Evolutionary conservation across 2,113 vertebrate species (phyloP), one percentile per base, ranked within the genome.

Genomic region (Dicaeum eximium): DNA sequence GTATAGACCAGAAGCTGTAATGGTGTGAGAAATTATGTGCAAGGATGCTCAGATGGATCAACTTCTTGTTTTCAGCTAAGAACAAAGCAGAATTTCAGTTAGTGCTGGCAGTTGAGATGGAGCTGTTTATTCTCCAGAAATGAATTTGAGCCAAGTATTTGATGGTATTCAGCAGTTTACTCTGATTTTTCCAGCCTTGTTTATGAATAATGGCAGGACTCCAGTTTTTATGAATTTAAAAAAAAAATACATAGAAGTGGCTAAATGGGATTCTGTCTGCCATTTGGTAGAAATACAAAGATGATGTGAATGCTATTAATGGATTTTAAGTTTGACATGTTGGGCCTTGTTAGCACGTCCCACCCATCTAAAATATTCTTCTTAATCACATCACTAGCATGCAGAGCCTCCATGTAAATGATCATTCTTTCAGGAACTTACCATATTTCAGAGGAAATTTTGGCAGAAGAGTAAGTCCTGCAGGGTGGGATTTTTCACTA

Each of bases 221-320:
- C 95, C 87, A 94, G 72, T 66, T 93, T 95, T 93, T 64, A 92
- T 85, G 90, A 95, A 37, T 69, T 3, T 75, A 91, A 65, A 65
- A 91, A 91, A 51, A 80, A 84, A 73, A 58, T 1, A 65, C 92
- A 90, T 83, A 71, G 92, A 95, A 96, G 62, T 64, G 62, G 62
- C 74, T 94, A 86, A 93, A 90, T 70, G 94, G 77, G 92, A 80
- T 93, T 94, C 86, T 92, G 37, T 92, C 95, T 96, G 86, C 81
- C 94, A 77, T 72, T 94, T 93, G 60, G 77, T 91, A 84, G 53
- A 82, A 96, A 95, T 60, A 64, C 24, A 87, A 91, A 86, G 70
- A 53, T 48, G 50, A 83, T 83, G 42, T 57, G 51, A 69, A 71
- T 82, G 90, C 86, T 90, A 74, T 69, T 86, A 96, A 93, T 40